These are phyloP conservation scores for Anniella stebbinsi DNA, from an alignment of 2,797 vertebrate genomes.

Conservation along the genomic window DNA sequence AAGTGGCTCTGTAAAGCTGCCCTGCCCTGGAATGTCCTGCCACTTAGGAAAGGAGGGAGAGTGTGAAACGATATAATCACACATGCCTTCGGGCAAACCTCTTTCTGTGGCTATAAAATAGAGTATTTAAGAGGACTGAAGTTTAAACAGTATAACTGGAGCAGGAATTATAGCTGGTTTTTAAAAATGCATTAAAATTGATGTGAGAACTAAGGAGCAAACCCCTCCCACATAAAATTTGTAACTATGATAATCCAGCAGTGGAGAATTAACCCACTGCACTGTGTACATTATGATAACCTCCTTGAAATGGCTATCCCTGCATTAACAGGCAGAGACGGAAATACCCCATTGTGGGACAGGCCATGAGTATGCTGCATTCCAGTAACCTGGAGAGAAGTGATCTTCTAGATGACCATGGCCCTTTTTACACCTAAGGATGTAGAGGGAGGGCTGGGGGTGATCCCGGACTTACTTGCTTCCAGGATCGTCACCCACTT, in stretches of 20 bases:
- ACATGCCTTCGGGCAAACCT: not conserved
- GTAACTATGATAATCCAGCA: not conserved
- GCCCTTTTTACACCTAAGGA: no score
- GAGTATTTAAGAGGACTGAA: constrained; percentile 2
- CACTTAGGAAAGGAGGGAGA: not conserved
- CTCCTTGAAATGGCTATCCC: not conserved
- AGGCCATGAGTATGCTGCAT: not conserved
- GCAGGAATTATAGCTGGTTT: not conserved
- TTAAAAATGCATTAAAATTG: not conserved
- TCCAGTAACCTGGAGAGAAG: not conserved
- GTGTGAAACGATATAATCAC: not conserved
- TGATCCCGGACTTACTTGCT: no score
- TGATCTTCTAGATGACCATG: no score
- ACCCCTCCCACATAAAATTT: not conserved
- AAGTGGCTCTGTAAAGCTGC: not conserved
- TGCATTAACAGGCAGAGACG: not conserved
- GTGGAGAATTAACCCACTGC: not conserved
- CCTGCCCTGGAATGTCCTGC: not conserved
- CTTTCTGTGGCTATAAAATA: not conserved
- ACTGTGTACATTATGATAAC: not conserved
- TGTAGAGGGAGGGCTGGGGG: no score
- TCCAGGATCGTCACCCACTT: no score
- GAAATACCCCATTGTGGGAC: not conserved
- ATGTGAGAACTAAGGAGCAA: not conserved
- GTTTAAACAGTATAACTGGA: not conserved